Conservation (phyloP, 2,113 vertebrate genomes). For the Thomomys bottae region DNA sequence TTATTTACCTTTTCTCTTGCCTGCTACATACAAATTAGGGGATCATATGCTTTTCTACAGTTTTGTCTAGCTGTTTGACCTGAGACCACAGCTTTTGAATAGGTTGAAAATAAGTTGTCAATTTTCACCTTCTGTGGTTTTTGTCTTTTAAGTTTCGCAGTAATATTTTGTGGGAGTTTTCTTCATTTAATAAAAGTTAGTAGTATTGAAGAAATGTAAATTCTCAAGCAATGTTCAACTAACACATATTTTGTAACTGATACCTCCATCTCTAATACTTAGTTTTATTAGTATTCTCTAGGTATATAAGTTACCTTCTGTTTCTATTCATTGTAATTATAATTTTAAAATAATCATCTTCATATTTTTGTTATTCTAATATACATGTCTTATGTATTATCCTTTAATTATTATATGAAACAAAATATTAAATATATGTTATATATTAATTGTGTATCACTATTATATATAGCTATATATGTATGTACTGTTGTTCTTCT, state of each 20-base stretch:
- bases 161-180: not conserved
- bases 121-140: not conserved
- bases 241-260: not conserved
- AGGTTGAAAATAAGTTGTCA: not conserved
- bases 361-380: slow-evolving; percentile 7
- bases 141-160: not conserved
- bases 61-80: not conserved
- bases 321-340: slow-evolving; percentile 13
- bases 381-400: not conserved
- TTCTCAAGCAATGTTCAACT: not conserved
- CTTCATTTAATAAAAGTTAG: not conserved
- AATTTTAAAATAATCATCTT: not conserved
- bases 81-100: not conserved
- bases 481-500: not conserved
- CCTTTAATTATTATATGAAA: not conserved
- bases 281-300: not conserved
- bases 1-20: not conserved
- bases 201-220: not conserved
- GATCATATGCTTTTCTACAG: not conserved
- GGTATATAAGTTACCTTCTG: not conserved
- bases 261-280: not conserved
- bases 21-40: not conserved
- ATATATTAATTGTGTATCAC: not conserved
- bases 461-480: too few species aligned
- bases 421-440: not conserved